These are phyloP conservation scores for Cheilosia pagana DNA, from an alignment of 2,888 invertebrate genomes.

Conservation along the genomic window DNA sequence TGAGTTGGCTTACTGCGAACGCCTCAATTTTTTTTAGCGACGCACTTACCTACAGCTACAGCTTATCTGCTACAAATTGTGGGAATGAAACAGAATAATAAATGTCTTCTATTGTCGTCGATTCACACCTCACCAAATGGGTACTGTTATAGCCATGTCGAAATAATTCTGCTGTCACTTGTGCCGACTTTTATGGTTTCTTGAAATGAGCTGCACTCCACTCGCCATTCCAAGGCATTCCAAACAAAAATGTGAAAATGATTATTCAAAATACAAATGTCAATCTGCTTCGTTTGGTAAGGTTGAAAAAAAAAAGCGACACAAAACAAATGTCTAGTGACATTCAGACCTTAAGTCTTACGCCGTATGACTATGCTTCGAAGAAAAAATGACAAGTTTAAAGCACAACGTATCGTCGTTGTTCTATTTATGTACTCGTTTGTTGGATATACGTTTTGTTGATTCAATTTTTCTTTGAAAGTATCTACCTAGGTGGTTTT, in stretches of 20 bases:
- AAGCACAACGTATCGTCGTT: constrained; percentile 26
- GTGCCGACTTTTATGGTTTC: not conserved
- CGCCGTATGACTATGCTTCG: constrained; percentile 18
- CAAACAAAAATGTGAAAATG: too few species aligned
- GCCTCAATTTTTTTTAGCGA: not conserved
- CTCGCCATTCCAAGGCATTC: not conserved
- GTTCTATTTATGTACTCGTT: constrained; percentile 37
- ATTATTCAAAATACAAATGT: constrained; percentile 4
- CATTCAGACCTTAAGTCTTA: constrained; percentile 46
- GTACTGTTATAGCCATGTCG: not conserved
- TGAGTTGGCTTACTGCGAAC: not conserved
- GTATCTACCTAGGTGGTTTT: constrained; percentile 30
- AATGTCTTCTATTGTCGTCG: not conserved
- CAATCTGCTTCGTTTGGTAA: constrained; percentile 7
- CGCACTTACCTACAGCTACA: not conserved
- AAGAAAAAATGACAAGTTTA: constrained; percentile 31
- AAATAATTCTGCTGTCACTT: not conserved
- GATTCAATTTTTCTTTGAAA: constrained; percentile 53
- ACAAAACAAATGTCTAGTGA: constrained; percentile 45
- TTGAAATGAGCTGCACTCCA: constrained; percentile 6
- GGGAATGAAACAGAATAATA: not conserved
- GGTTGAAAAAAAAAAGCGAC: constrained; percentile 13
- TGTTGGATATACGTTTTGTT: constrained; percentile 19
- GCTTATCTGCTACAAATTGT: not conserved
- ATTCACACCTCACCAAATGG: not conserved